A percentile compares a stretch with the other conserved stretches of the same genome.
Evolutionary conservation across 2,797 vertebrate genomes (phyloP).

Genomic region (Aeoliscus strigatus): DNA sequence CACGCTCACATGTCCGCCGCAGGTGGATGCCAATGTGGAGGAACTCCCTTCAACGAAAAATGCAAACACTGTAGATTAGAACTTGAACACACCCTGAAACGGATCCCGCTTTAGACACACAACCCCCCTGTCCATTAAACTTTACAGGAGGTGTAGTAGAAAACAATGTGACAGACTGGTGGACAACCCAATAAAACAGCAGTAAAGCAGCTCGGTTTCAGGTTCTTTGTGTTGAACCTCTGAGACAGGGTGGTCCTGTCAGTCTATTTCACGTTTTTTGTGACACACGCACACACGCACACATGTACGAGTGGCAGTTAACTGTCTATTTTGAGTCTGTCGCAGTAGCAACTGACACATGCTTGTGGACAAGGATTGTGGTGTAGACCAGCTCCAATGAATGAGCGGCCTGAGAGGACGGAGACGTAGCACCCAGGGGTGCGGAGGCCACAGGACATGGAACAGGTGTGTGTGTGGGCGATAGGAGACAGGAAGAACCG

Average conservation of each 20-base stretch:
- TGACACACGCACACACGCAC: slow-evolving; percentile 9
- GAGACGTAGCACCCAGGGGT: slow-evolving; percentile 15
- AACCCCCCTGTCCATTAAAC: neutral
- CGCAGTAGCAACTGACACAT: slow-evolving; percentile 49
- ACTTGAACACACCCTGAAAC: slow-evolving; percentile 26
- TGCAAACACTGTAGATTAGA: slow-evolving; percentile 39
- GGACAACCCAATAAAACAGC: no score
- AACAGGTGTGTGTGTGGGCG: slow-evolving; percentile 33
- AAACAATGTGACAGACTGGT: slow-evolving; percentile 1
- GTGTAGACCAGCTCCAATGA: slow-evolving; percentile 26
- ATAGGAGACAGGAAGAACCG: slow-evolving; percentile 20
- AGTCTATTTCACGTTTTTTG: slow-evolving; percentile 37
- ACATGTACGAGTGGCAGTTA: slow-evolving; percentile 39
- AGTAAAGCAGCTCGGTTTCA: slow-evolving; percentile 32
- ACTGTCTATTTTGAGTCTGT: slow-evolving; percentile 63
- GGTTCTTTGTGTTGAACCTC: slow-evolving; percentile 37
- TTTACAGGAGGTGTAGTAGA: slow-evolving; percentile 31
- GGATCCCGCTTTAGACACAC: slow-evolving; percentile 8
- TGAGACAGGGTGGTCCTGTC: slow-evolving; percentile 51
- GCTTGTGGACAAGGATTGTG: slow-evolving; percentile 49
- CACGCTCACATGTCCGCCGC: slow-evolving; percentile 32
- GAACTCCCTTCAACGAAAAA: slow-evolving; percentile 29
- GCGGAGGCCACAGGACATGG: slow-evolving; percentile 18
- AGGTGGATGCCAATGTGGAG: slow-evolving; percentile 29
- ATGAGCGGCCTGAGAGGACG: slow-evolving; percentile 25